phyloP scores from a whole-genome alignment of 1,140 invertebrate species.

The Coenobita brevimanus region DNA sequence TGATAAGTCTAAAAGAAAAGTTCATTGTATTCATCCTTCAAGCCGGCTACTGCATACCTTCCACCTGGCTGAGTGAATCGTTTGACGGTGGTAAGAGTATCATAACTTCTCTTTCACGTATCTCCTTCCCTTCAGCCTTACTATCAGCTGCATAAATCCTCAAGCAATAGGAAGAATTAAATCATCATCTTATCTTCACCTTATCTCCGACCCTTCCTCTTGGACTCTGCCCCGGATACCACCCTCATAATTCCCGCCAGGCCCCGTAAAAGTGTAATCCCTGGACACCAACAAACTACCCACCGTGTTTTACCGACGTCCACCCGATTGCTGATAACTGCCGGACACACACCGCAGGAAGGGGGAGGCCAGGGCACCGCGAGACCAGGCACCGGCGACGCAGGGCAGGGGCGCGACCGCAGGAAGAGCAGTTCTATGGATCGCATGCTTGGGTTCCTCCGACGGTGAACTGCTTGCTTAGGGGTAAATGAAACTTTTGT shows the following conservation, averaged over 20 bases:
- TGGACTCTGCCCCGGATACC: neutral
- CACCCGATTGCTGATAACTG: conserved; percentile 21
- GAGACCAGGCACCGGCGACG: no score
- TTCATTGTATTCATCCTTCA: no score
- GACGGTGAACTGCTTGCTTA: no score
- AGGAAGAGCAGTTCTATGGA: no score
- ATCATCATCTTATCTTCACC: neutral
- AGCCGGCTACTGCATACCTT: no score
- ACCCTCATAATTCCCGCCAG: neutral
- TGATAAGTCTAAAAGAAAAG: no score
- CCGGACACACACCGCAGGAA: conserved; percentile 12
- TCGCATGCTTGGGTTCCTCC: no score
- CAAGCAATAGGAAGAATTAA: neutral
- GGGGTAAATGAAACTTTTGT: no score
- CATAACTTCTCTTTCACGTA: neutral
- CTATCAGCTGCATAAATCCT: neutral
- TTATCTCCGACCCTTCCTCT: neutral
- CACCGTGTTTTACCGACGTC: conserved; percentile 28
- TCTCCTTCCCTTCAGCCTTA: neutral
- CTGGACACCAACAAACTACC: conserved; percentile 47
- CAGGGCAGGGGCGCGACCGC: no score
- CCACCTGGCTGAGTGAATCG: no score
- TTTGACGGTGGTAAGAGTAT: no score
- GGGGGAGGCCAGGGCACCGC: neutral
- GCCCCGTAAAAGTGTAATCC: conserved; percentile 26